Evolutionary conservation across 2,113 vertebrate genomes (phyloP).

Genomic region (Forbesichthys papilliferus): DNA sequence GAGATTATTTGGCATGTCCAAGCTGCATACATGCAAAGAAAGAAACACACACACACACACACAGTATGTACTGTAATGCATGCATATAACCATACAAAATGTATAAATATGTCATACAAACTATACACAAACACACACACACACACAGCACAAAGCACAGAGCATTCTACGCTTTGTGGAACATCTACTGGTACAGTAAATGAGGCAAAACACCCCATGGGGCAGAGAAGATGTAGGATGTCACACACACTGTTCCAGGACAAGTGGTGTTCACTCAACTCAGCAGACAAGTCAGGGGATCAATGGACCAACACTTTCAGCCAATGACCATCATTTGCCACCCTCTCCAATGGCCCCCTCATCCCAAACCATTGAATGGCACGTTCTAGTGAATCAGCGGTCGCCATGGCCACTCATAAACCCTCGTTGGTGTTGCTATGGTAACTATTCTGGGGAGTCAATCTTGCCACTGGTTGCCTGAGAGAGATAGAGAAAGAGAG

Average conservation of each 20-base stretch:
- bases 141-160: constrained; percentile 1
- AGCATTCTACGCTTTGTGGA: background rate
- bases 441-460: constrained; percentile 70
- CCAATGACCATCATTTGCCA: background rate
- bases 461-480: constrained; percentile 59
- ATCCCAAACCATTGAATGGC: constrained; percentile 40
- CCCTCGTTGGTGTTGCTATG: constrained; percentile 70
- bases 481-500: constrained; percentile 42
- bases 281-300: no score
- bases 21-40: constrained; percentile 9
- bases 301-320: background rate
- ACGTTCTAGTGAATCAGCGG: constrained; percentile 58
- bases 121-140: constrained; percentile 4
- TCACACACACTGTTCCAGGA: background rate
- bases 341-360: background rate
- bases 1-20: constrained; percentile 27
- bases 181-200: background rate
- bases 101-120: background rate
- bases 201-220: background rate
- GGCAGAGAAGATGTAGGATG: background rate
- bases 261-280: no score
- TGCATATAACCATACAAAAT: background rate
- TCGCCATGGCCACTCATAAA: constrained; percentile 70
- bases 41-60: background rate
- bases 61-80: background rate